Base-by-base conservation (phyloP, 1,140 invertebrate genomes). In the Eumaeus atala region DNA sequence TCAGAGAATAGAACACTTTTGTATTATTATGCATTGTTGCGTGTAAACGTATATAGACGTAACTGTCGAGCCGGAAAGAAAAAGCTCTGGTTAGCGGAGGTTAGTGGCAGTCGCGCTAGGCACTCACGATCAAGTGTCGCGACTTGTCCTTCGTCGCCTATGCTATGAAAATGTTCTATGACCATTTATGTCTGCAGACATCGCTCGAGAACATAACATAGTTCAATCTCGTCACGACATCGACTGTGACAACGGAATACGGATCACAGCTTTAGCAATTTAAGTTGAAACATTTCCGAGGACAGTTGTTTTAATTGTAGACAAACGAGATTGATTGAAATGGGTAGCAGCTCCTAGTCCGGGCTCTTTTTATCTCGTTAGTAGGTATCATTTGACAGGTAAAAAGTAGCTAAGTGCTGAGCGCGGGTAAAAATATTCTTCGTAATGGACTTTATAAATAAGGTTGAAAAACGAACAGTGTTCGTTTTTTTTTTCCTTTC, bases 281-380 rank as follows among this genome's bases (percentile, higher is more conserved):
- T 50, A 74, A 77, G 68, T 82, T 74, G 69, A 54, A 70, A 59
- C 62, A 62, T 51, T 17, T 56, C 62, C 37, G 56, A 53, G 67
- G 72, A 63, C 65, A 67, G 68, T 61, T 49, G 51, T 63, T 62
- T 77, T 79, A 79, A 79, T 81, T 78, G 75, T 62, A 69, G 63
- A 71, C 74, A 76, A 80, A 83, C 72, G 72, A 78, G 72, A 79
- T 78, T 78, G 77, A 83, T 83, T 82, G 72, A 73, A 79, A 78
- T 64, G 68, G 75, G 75, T 72, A 72, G 54, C 54, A 61, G 53
- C 56, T 67, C 48, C 59, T 60, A 58, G 54, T 59, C 49, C 36
- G 17, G 48, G 36, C 51, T 42, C 53, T 56, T 54, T 62, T 59
- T 59, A 55, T 48, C 42, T 9, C 53, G 47, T 57, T 62, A 55